Evolutionary conservation across 2,888 invertebrate species (phyloP).

Genomic region (Euzophera pinguis): DNA sequence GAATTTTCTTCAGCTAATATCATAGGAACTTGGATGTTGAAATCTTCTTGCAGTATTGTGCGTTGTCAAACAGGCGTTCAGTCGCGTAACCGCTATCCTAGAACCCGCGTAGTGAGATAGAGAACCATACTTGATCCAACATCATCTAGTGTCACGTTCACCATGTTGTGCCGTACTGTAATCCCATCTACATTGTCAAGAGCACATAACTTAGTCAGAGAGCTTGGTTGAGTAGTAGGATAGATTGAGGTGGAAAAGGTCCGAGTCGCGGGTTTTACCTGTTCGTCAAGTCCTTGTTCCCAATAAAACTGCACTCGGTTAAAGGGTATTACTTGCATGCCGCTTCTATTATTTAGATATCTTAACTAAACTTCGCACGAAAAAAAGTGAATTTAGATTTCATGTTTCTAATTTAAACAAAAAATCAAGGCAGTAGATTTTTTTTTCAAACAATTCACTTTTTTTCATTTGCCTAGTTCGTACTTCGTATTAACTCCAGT

Average conservation of each 20-base stretch:
- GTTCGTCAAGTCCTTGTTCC: slow-evolving; percentile 62
- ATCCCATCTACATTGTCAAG: slow-evolving; percentile 64
- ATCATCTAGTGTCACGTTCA: slow-evolving; percentile 74
- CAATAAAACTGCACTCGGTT: slow-evolving; percentile 68
- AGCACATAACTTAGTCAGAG: slow-evolving; percentile 70
- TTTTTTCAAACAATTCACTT: neutral
- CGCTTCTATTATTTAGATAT: slow-evolving; percentile 70
- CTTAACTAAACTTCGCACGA: slow-evolving; percentile 41
- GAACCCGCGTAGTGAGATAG: slow-evolving; percentile 69
- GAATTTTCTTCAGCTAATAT: neutral
- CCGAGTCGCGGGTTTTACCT: slow-evolving; percentile 59
- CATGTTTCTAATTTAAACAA: no score
- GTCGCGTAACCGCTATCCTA: slow-evolving; percentile 76
- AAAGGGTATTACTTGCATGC: slow-evolving; percentile 73
- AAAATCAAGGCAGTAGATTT: neutral
- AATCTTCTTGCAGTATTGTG: slow-evolving; percentile 68
- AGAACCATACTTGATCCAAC: slow-evolving; percentile 69
- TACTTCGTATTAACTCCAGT: slow-evolving; percentile 55
- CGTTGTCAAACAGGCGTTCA: slow-evolving; percentile 65
- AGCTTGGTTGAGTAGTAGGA: slow-evolving; percentile 75
- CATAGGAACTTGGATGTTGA: slow-evolving; percentile 19
- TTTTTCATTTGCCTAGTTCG: slow-evolving; percentile 34
- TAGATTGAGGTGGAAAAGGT: slow-evolving; percentile 69
- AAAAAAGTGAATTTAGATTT: slow-evolving; percentile 37
- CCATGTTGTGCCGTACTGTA: slow-evolving; percentile 67